These are phyloP conservation scores for Pinctada fucata DNA, from an alignment of 2,888 invertebrate species.

Conservation along the genomic window DNA sequence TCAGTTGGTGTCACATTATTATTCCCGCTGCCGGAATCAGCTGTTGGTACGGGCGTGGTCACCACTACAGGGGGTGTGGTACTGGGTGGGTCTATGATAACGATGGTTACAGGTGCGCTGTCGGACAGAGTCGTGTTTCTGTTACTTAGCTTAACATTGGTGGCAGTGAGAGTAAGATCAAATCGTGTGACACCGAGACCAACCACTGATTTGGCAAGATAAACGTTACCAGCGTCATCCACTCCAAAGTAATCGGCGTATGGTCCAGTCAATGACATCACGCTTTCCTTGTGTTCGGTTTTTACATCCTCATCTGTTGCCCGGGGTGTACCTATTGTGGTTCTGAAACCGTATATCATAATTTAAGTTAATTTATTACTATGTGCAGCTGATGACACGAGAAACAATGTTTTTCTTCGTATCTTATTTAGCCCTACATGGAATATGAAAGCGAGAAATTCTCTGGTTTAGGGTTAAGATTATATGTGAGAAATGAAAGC, in stretches of 20 bases:
- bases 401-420: no score
- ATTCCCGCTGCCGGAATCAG: background rate
- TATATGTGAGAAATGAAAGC: no score
- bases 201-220: conserved; percentile 33
- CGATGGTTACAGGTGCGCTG: conserved; percentile 37
- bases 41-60: conserved; percentile 17
- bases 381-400: no score
- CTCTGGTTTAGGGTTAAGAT: no score
- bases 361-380: no score
- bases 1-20: conserved; percentile 10
- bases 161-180: conserved; percentile 26
- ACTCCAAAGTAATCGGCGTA: conserved; percentile 33
- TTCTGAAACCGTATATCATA: background rate
- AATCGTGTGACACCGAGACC: conserved; percentile 7
- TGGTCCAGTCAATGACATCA: conserved; percentile 27
- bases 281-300: conserved; percentile 35
- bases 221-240: conserved; percentile 35
- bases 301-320: conserved; percentile 45
- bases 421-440: no score
- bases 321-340: conserved; percentile 25
- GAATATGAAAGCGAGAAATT: no score
- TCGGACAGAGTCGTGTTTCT: conserved; percentile 10
- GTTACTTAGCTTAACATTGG: conserved; percentile 3
- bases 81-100: conserved; percentile 42
- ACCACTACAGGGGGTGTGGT: conserved; percentile 43